phyloP scores from a whole-genome alignment of 2,113 vertebrate species.

The Corythoichthys intestinalis region DNA sequence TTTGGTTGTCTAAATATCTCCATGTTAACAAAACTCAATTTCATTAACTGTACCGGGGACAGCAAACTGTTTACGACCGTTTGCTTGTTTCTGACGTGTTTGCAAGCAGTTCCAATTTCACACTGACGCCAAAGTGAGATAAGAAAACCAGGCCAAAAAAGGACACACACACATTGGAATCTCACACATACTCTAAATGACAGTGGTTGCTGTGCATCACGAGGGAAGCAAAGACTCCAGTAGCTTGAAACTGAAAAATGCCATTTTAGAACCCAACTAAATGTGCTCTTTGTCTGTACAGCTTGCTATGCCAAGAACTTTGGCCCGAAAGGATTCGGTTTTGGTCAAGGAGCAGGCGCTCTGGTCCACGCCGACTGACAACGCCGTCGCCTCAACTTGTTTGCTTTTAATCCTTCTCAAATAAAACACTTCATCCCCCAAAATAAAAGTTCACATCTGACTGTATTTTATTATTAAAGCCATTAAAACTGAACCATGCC shows the following conservation, averaged over 20 bases:
- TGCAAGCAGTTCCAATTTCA: not conserved
- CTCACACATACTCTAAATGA: not conserved
- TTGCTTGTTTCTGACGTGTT: not conserved
- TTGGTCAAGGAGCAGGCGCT: constrained; percentile 91
- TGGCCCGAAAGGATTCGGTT: constrained; percentile 95
- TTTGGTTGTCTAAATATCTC: not conserved
- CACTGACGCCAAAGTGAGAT: not conserved
- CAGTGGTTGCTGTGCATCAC: no score
- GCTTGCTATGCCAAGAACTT: constrained; percentile 97
- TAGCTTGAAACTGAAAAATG: no score
- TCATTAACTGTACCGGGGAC: not conserved
- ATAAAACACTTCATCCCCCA: constrained; percentile 16
- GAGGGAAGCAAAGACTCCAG: no score
- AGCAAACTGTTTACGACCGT: not conserved
- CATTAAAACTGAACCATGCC: constrained; percentile 79
- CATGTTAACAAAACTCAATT: not conserved
- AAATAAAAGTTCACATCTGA: constrained; percentile 53
- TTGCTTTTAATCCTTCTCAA: constrained; percentile 8
- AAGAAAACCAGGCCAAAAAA: not conserved
- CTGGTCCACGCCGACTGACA: constrained; percentile 86
- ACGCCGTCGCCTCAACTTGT: not conserved
- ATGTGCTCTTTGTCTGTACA: constrained; percentile 56
- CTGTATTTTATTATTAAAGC: constrained; percentile 78
- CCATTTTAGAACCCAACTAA: not conserved
- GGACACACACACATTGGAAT: not conserved